Evolutionary conservation across 1,140 invertebrate species (phyloP).

Genomic region (Drosophila pseudoananassae): DNA sequence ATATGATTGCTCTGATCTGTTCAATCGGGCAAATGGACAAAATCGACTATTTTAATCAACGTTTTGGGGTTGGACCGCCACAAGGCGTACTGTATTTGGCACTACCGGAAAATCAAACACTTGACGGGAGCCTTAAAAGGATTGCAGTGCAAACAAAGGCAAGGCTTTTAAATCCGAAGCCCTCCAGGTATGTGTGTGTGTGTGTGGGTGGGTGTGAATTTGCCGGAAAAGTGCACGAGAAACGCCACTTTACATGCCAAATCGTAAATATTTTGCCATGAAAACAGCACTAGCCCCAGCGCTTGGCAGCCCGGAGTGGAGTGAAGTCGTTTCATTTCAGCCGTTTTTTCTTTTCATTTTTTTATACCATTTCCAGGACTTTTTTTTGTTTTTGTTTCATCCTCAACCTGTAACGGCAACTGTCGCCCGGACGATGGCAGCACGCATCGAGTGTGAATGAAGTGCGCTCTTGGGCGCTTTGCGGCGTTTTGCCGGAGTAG

Average conservation of each 20-base stretch:
- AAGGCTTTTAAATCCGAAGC: constrained; percentile 60
- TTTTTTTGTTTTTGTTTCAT: constrained; percentile 5
- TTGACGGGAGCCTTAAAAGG: constrained; percentile 71
- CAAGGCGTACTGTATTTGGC: constrained; percentile 2
- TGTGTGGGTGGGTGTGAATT: constrained; percentile 34
- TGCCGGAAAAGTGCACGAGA: constrained; percentile 76
- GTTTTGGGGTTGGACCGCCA: constrained; percentile 21
- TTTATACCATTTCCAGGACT: constrained; percentile 4
- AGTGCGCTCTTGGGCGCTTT: constrained; percentile 75
- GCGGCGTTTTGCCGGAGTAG: constrained; percentile 71
- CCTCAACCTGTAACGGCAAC: constrained; percentile 35
- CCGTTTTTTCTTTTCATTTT: not conserved
- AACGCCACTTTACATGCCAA: constrained; percentile 79
- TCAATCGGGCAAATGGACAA: constrained; percentile 61
- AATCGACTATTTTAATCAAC: constrained; percentile 48
- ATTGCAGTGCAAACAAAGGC: constrained; percentile 66
- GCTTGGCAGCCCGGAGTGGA: constrained; percentile 30
- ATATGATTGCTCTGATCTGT: constrained; percentile 55
- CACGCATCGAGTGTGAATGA: constrained; percentile 81
- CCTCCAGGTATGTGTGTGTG: constrained; percentile 6
- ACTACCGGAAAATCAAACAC: constrained; percentile 39
- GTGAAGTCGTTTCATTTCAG: constrained; percentile 37
- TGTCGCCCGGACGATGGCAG: constrained; percentile 38
- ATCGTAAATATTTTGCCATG: constrained; percentile 82
- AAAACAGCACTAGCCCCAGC: constrained; percentile 54